phyloP scores from a whole-genome alignment of 2,797 vertebrate species.

The Erethizon dorsatum region DNA sequence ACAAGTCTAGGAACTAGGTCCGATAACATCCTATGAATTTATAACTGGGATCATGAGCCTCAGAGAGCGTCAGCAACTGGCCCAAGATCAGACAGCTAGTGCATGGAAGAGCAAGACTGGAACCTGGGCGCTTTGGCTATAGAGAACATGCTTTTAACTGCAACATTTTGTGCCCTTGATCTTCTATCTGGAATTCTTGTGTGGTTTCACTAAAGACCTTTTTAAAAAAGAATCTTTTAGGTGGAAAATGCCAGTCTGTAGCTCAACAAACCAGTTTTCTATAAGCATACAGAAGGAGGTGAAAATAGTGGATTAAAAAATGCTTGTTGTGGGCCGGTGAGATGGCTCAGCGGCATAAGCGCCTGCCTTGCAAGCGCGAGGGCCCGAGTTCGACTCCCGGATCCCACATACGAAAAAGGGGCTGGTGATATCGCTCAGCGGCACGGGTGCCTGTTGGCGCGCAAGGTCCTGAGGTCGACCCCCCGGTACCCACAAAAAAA shows the following conservation, averaged over 20 bases:
- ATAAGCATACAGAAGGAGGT: neutral
- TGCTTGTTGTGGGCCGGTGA: too few species aligned
- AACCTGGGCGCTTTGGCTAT: neutral
- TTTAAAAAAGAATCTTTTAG: neutral
- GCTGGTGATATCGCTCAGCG: too few species aligned
- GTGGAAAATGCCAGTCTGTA: neutral
- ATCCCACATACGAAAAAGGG: too few species aligned
- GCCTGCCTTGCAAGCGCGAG: too few species aligned
- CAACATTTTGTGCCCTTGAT: neutral
- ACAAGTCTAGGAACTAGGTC: neutral
- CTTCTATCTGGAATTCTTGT: neutral
- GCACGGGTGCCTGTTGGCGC: too few species aligned
- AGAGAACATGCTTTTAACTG: neutral
- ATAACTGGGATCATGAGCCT: neutral
- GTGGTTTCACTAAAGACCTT: neutral
- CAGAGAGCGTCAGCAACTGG: neutral
- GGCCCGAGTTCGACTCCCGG: too few species aligned
- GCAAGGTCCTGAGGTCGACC: too few species aligned
- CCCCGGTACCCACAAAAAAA: too few species aligned
- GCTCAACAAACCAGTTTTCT: neutral
- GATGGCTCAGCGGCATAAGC: too few species aligned
- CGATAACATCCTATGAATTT: neutral
- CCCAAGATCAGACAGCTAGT: neutral
- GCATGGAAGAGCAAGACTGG: neutral
- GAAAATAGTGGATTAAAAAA: neutral